A percentile compares a stretch with the other conserved stretches of the same genome.
Conservation (phyloP, 2,888 invertebrate species). For the Synergus itoensis region DNA sequence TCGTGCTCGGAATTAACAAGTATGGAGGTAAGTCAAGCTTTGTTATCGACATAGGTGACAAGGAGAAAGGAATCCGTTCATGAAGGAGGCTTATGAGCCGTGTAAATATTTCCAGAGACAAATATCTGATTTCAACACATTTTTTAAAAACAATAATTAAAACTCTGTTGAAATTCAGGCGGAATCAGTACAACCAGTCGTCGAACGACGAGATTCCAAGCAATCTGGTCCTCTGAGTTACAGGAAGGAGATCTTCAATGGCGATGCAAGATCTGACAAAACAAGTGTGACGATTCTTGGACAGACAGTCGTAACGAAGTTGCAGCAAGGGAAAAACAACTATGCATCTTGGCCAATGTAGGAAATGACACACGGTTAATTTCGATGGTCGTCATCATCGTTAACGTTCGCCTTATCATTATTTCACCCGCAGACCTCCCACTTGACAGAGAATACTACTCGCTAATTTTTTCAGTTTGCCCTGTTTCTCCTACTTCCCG, state of each 20-base stretch:
- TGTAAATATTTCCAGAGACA: too few species aligned
- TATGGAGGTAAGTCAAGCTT: background rate
- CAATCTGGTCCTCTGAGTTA: constrained; percentile 48
- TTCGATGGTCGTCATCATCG: constrained; percentile 56
- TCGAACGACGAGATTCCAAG: constrained; percentile 53
- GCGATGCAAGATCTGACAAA: constrained; percentile 52
- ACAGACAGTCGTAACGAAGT: constrained; percentile 41
- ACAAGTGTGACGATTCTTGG: constrained; percentile 50
- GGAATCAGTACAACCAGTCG: constrained; percentile 46
- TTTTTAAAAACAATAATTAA: too few species aligned
- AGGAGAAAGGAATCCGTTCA: background rate
- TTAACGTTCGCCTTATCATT: constrained; percentile 56
- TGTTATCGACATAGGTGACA: background rate
- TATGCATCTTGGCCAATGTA: constrained; percentile 40
- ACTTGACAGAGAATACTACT: constrained; percentile 42
- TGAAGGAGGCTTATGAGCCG: too few species aligned
- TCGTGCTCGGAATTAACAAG: constrained; percentile 51
- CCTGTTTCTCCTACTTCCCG: too few species aligned
- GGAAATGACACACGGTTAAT: constrained; percentile 53
- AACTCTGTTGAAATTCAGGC: background rate
- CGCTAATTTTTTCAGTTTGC: constrained; percentile 50
- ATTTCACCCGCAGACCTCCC: constrained; percentile 56
- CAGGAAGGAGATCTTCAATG: background rate
- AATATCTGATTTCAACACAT: too few species aligned
- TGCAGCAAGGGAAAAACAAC: constrained; percentile 51